phyloP scores from a whole-genome alignment of 2,113 vertebrate species.

The Propithecus coquereli region DNA sequence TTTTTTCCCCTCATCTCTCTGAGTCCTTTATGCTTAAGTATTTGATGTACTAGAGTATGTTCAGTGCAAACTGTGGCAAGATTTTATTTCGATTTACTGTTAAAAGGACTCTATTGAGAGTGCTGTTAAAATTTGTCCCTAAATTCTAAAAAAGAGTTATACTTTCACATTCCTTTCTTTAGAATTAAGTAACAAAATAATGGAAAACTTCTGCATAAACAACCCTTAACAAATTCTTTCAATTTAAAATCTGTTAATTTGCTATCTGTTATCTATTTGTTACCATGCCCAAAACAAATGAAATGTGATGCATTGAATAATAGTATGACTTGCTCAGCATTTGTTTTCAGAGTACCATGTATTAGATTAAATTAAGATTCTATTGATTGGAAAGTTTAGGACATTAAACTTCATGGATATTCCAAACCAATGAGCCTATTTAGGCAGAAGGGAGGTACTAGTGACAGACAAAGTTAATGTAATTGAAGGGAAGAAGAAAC shows the following conservation, averaged over 20 bases:
- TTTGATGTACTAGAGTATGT: constrained; percentile 20
- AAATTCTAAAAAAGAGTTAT: background rate
- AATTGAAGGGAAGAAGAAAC: background rate
- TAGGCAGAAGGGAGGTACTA: background rate
- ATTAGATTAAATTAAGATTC: background rate
- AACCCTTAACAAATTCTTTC: constrained; percentile 1
- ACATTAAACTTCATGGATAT: background rate
- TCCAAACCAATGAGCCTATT: background rate
- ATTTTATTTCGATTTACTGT: constrained; percentile 34
- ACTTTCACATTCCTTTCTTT: constrained; percentile 27
- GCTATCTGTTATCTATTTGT: background rate
- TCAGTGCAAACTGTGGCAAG: background rate
- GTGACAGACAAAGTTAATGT: background rate
- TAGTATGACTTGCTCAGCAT: constrained; percentile 13
- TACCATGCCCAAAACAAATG: background rate
- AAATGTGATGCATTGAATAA: constrained; percentile 25
- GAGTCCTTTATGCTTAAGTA: constrained; percentile 8
- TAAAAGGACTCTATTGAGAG: background rate
- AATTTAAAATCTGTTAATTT: background rate
- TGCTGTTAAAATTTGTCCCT: constrained; percentile 49
- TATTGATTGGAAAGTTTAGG: constrained; percentile 10
- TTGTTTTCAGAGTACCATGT: background rate
- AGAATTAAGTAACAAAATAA: constrained; percentile 4
- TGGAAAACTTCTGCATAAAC: background rate
- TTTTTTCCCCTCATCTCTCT: background rate